A percentile compares a stretch with the other conserved stretches of the same genome.
These are phyloP conservation scores for Parazoanthus darwini DNA, from an alignment of 92 coral and sea anemone species.

Conservation along the genomic window DNA sequence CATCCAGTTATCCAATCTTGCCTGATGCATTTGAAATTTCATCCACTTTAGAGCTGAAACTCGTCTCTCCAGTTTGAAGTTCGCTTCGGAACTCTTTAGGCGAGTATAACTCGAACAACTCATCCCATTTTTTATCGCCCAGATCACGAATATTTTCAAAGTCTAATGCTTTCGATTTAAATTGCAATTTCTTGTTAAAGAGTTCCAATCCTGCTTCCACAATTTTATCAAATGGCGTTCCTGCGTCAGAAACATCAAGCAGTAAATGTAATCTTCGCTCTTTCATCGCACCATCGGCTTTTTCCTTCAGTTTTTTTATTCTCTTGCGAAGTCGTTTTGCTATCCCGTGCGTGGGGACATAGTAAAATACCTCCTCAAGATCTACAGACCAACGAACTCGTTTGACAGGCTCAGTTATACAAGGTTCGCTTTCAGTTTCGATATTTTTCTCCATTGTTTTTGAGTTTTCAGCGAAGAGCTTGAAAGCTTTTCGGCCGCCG, in stretches of 20 bases:
- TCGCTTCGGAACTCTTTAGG: conserved; percentile 3
- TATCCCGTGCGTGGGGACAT: conserved; percentile 22
- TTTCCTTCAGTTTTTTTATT: conserved; percentile 15
- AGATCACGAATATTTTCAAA: conserved; percentile 38
- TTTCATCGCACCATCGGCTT: conserved; percentile 22
- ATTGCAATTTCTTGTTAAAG: conserved; percentile 24
- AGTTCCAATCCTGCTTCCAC: conserved; percentile 22
- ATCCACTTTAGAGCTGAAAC: not conserved
- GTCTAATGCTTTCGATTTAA: conserved; percentile 31
- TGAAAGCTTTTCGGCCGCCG: not conserved
- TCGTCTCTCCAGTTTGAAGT: not conserved
- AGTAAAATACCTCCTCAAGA: conserved; percentile 25
- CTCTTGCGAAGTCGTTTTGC: conserved; percentile 11
- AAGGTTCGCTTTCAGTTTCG: not conserved
- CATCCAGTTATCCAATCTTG: not conserved
- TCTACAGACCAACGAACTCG: conserved; percentile 40
- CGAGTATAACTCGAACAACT: conserved; percentile 21
- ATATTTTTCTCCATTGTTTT: not conserved
- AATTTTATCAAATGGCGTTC: conserved; percentile 25
- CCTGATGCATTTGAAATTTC: not conserved
- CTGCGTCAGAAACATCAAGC: conserved; percentile 12
- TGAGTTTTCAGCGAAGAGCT: not conserved
- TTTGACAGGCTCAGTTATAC: conserved; percentile 2
- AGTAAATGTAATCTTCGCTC: not conserved
- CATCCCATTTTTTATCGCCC: conserved; percentile 29